phyloP scores from a whole-genome alignment of 1,140 invertebrate species.

The Trichoplusia ni region DNA sequence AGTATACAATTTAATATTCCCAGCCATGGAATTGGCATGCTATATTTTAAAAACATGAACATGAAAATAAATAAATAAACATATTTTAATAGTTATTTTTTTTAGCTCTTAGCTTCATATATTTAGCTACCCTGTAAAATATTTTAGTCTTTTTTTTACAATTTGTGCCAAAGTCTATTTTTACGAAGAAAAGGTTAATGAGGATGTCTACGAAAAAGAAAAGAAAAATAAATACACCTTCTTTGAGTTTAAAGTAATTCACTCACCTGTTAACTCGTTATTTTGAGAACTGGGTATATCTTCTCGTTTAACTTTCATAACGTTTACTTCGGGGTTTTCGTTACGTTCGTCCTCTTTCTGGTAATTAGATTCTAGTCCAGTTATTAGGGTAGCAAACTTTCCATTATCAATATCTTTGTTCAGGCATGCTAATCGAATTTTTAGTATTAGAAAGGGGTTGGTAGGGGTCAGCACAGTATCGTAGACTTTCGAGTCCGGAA shows the following conservation, averaged over 20 bases:
- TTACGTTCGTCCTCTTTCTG: slow-evolving; percentile 42
- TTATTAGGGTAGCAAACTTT: slow-evolving; percentile 40
- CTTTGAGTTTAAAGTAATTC: too few species aligned
- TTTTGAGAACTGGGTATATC: slow-evolving; percentile 31
- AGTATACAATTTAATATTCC: neutral
- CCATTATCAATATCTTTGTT: slow-evolving; percentile 53
- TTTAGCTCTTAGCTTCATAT: too few species aligned
- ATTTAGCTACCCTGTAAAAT: too few species aligned
- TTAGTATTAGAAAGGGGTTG: slow-evolving; percentile 65
- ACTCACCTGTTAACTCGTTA: slow-evolving; percentile 42
- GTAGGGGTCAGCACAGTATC: slow-evolving; percentile 44
- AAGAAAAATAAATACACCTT: too few species aligned
- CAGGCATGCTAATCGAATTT: slow-evolving; percentile 66
- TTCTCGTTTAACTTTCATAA: slow-evolving; percentile 55
- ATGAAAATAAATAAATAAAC: neutral
- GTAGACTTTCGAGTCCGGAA: slow-evolving; percentile 34
- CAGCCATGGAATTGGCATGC: too few species aligned
- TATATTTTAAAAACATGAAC: neutral
- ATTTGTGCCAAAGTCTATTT: too few species aligned
- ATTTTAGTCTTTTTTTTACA: too few species aligned
- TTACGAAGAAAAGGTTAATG: too few species aligned
- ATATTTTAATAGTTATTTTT: too few species aligned
- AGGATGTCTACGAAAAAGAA: too few species aligned
- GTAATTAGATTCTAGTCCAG: slow-evolving; percentile 37
- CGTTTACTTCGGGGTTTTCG: slow-evolving; percentile 42